Evolutionary conservation across 2,113 vertebrate species (phyloP), one percentile per base, ranked within the genome.

Genomic region (Penelope pileata): DNA sequence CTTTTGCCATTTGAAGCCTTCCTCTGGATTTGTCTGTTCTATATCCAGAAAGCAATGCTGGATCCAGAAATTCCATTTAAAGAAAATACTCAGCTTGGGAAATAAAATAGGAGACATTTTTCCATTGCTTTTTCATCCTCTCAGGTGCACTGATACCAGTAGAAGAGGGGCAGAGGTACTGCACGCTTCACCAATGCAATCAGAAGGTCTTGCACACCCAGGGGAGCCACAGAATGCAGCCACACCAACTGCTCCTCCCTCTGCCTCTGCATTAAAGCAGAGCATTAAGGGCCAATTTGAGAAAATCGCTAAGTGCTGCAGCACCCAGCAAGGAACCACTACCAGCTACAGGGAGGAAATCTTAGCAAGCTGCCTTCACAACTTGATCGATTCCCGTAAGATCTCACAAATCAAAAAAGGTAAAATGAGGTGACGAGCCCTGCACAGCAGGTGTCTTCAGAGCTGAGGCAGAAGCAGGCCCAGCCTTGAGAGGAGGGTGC

Each of bases 311-410:
- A 77, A 91, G 85, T 26, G 74, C 26, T 29, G 43, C 21, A 63
- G 26, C 21, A 64, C 14, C 34, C 40, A 76, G 32, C 36, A 93
- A 85, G 73, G 32, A 85, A 73, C 12, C 12, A 82, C 30, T 24
- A 43, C 3, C 30, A 77, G 27, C 9, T 51, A 34, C 67, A 16
- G 45, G 34, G 12, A 45, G 53, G 77, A 74, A 83, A 40, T 7
- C 26, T n/a, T n/a, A 76, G 48, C 30, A 73, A 86, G 48, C 50
- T 68, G 58, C 29, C 70, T 88, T 92, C 42, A 40, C 45, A 54
- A 79, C 56, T 70, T 88, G 64, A 87, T 30, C 75, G 32, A 82
- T 86, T 91, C 75, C 83, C 90, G 30, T 63, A 74, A 80, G 90
- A 89, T 36, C 38, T 70, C 81, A 73, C 50, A 27, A 70, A 86